Percentiles rank a stretch among this genome's conserved stretches.
These are phyloP conservation scores for Lamellibrachia luymesi DNA, from an alignment of 1,140 invertebrate genomes.

Conservation along the genomic window DNA sequence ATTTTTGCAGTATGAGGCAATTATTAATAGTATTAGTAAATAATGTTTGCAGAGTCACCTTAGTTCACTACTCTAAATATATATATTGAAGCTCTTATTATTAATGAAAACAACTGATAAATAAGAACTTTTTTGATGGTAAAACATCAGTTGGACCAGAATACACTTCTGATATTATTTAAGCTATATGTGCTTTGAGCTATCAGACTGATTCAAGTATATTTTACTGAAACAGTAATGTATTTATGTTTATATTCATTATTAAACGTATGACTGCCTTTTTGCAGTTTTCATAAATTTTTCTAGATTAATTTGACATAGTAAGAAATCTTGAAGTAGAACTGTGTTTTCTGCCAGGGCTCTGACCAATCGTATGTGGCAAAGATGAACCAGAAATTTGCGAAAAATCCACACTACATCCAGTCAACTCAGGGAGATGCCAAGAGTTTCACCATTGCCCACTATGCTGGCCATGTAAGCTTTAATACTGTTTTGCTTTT, in stretches of 20 bases:
- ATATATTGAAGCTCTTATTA: too few species aligned
- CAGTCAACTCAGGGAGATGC: constrained; percentile 70
- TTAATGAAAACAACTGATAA: too few species aligned
- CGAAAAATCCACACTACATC: constrained; percentile 13
- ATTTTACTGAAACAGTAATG: too few species aligned
- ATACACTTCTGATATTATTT: too few species aligned
- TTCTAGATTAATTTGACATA: not conserved
- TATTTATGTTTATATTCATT: too few species aligned
- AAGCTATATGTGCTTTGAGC: not conserved
- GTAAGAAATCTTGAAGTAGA: not conserved
- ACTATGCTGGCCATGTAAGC: constrained; percentile 68
- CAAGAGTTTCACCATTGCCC: constrained; percentile 74
- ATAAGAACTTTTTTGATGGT: not conserved
- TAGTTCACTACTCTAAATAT: too few species aligned
- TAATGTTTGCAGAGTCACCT: too few species aligned
- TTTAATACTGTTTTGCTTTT: constrained; percentile 18
- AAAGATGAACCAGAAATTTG: constrained; percentile 26
- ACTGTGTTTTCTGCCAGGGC: constrained; percentile 16
- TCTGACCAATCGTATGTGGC: constrained; percentile 28
- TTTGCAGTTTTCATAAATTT: not conserved
- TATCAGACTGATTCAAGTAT: too few species aligned
- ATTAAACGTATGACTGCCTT: too few species aligned
- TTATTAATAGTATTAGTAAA: too few species aligned
- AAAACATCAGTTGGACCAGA: not conserved
- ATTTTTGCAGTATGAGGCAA: too few species aligned